Base-by-base conservation (phyloP, 2,113 vertebrate species). In the Synodontis membranacea region DNA sequence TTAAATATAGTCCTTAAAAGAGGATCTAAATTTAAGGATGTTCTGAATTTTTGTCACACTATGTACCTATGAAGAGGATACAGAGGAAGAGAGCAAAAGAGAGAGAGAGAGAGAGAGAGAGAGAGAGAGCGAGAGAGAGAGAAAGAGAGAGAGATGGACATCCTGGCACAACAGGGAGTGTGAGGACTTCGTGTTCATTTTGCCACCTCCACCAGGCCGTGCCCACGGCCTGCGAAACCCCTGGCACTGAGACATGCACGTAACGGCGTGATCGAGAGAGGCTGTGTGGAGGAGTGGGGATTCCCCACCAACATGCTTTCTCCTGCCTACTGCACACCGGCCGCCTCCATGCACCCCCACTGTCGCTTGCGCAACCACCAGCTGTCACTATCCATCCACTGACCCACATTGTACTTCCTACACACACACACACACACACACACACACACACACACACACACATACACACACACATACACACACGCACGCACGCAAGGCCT, bases 301-400 rank as follows among this genome's bases (percentile, higher is more conserved):
- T 95, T 94, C 94, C 94, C 93, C 91, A 91, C 46, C 90, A 94
- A 93, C 92, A 88, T 86, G 90, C 90, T 92, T 86, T 90, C 80
- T 86, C 82, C 86, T 90, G 90, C 89, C 92, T 90, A 8, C 82
- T 91, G 93, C 93, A 93, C 94, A 91, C 86, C 89, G 91, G 81
- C 52, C 90, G 93, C 92, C 89, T 91, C 74, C 84, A 28, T 79
- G 80, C 91, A 78, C 86, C 88, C 82, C 89, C 75, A 90, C 89
- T 86, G 93, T 82, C 91, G 75, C 90, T 92, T 92, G 90, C 93
- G 89, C 91, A 93, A 93, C 90, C 90, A 91, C 91, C 94, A 94
- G 94, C 94, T 95, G 94, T 93, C 95, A 86, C 89, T 90, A 91
- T 92, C 93, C 90, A 92, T 93, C 93, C 90, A 82, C 89, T 95